Evolutionary conservation across 2,888 invertebrate species (phyloP).

Genomic region (Corbicula japonica): DNA sequence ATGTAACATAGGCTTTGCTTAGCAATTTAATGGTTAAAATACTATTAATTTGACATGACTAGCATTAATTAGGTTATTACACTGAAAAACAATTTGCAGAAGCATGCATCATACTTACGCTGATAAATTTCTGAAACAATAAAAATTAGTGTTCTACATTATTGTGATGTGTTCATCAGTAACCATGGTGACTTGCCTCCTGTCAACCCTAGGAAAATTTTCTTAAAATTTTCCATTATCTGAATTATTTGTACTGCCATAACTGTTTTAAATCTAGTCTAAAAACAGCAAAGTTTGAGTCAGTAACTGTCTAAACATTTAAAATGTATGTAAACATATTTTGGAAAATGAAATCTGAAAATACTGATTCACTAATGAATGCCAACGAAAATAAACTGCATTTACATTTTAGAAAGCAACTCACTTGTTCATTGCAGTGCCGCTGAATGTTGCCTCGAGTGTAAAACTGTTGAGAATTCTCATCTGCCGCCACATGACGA

Average conservation of each 20-base stretch:
- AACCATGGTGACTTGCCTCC: neutral
- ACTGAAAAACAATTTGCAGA: neutral
- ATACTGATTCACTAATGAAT: neutral
- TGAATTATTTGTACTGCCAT: too few species aligned
- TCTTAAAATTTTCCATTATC: too few species aligned
- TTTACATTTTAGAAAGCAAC: conserved; percentile 20
- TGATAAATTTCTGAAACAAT: conserved; percentile 52
- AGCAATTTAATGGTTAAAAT: too few species aligned
- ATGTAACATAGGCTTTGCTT: too few species aligned
- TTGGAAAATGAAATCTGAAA: too few species aligned
- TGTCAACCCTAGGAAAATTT: too few species aligned
- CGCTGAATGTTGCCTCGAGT: conserved; percentile 86
- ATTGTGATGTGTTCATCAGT: neutral
- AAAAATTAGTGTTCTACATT: neutral
- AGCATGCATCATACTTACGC: conserved; percentile 46
- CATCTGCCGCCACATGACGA: conserved; percentile 86
- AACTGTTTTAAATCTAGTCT: too few species aligned
- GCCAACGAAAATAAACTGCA: neutral
- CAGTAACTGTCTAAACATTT: too few species aligned
- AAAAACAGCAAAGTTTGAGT: too few species aligned
- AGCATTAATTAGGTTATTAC: neutral
- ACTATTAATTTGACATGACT: too few species aligned
- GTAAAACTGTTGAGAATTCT: conserved; percentile 85
- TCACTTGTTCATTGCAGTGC: conserved; percentile 84
- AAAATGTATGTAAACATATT: too few species aligned